Evolutionary conservation across 2,888 invertebrate species (phyloP).

Genomic region (Nemotelus nigrinus): DNA sequence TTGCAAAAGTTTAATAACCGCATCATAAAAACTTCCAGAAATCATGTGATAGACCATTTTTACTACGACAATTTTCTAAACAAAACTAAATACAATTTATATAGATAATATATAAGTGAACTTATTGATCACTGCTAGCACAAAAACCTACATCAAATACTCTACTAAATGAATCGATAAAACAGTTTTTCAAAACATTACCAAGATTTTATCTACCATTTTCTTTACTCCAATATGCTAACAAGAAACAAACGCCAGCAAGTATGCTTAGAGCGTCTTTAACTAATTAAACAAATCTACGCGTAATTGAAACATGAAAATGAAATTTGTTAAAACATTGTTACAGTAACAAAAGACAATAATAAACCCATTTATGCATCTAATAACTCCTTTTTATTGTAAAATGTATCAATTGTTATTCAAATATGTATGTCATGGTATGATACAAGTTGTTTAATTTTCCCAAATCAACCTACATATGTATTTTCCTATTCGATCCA

Average conservation of each 20-base stretch:
- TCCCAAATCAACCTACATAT: not conserved
- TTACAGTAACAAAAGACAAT: conserved; percentile 42
- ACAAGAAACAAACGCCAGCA: too few species aligned
- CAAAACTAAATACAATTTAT: conserved; percentile 33
- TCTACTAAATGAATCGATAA: not conserved
- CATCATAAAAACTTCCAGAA: conserved; percentile 30
- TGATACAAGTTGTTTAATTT: not conserved
- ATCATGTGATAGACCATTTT: conserved; percentile 45
- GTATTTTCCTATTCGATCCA: not conserved
- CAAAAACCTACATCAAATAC: conserved; percentile 3
- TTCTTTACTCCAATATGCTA: not conserved
- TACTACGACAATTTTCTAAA: conserved; percentile 35
- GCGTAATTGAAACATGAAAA: not conserved
- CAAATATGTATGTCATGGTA: not conserved
- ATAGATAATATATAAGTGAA: conserved; percentile 25
- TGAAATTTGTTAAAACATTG: conserved; percentile 14
- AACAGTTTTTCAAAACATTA: not conserved
- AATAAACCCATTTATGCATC: not conserved
- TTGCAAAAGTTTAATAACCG: not conserved
- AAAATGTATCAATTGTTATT: too few species aligned
- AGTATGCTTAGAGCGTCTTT: too few species aligned
- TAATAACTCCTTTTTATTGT: not conserved
- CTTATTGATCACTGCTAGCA: conserved; percentile 17
- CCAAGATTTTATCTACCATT: not conserved
- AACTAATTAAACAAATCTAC: not conserved